Base-by-base conservation (phyloP, 2,888 invertebrate species). In the Cataglyphis rosenhaueri region DNA sequence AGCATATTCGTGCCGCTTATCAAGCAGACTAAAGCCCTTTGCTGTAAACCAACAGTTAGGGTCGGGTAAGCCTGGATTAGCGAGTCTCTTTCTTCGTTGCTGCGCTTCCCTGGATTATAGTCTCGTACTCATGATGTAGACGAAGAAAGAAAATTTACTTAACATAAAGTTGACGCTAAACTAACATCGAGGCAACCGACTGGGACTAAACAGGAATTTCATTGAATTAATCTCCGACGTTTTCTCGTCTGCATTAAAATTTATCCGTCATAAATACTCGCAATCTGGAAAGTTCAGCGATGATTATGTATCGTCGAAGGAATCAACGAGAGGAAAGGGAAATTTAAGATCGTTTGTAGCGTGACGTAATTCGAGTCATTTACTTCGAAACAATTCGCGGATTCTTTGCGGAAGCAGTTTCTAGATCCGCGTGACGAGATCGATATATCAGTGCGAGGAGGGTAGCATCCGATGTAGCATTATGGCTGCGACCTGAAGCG, bases 301-400 rank as follows among this genome's bases (percentile, higher is more conserved):
- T 29, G 84, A 82, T 86, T 81, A 70, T 59, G 52, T 66, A 57
- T 78, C 78, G 61, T 18, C 68, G 61, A 84, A 81, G 74, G 76
- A 85, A 84, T 87, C 79, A 41, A 52, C 35, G 62, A 68, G 82
- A 32, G 70, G 1, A 35, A 38, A 57, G 64, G 84, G 5, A 59
- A 32, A 59, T 59, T 70, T 44, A 65, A 84, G 83, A 83, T 86
- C 66, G 83, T 15, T 18, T 48, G 48, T 84, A 82, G 83, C 76
- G 41, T 83, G 82, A 75, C 82, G 82, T 75, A 87, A 85, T 86
- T 86, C 81, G 79, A 79, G 59, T 87, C 83, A 85, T 89, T 90
- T 87, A 81, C 86, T 87, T 88, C 62, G 87, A 87, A 89, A 89
- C 87, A 86, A 86, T 90, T 90, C 87, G 52, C 52, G 52, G 8